Conservation (phyloP, 2,888 invertebrate genomes). For the Corbicula japonica region DNA sequence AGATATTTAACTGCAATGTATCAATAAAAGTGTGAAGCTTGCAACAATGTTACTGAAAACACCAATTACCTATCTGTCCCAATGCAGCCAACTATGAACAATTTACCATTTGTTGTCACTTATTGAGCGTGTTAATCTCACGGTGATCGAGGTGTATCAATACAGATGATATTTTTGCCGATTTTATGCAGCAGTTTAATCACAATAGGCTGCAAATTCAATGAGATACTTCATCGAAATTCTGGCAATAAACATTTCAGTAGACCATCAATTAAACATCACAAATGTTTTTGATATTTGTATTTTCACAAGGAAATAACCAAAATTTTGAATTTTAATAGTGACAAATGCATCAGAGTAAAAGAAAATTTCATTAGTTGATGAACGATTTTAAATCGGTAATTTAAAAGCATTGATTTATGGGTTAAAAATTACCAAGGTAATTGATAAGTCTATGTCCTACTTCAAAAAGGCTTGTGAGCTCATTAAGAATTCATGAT, state of each 20-base stretch:
- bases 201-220: conserved; percentile 38
- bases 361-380: neutral
- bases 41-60: no score
- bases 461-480: neutral
- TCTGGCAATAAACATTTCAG: neutral
- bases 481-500: conserved; percentile 11
- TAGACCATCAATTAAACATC: neutral
- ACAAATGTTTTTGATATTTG: conserved; percentile 16
- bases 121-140: conserved; percentile 14
- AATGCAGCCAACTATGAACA: conserved; percentile 4
- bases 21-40: no score
- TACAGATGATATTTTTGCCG: conserved; percentile 1
- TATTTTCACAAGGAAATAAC: neutral
- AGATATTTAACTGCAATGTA: no score
- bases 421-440: neutral
- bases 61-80: neutral
- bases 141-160: conserved; percentile 12
- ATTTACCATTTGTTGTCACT: neutral
- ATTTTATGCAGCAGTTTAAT: conserved; percentile 14
- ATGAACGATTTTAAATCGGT: neutral
- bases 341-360: neutral
- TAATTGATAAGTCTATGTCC: neutral
- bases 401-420: no score
- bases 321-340: neutral
- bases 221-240: conserved; percentile 36